Conservation (phyloP, 2,888 invertebrate species). For the Exocentrus adspersus region DNA sequence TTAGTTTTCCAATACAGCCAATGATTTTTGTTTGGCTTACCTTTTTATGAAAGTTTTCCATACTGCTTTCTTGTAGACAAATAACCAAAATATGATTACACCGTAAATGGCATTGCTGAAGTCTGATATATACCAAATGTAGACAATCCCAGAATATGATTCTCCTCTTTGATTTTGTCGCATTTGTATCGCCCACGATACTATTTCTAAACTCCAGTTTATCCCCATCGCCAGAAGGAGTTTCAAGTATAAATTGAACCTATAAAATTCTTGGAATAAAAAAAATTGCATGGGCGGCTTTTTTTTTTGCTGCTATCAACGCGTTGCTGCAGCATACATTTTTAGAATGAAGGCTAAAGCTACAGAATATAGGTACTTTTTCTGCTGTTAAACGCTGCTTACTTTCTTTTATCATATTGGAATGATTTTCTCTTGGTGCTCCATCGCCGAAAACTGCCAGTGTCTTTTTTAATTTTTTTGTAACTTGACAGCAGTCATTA, state of each 20-base stretch:
- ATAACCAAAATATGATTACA: conserved; percentile 75
- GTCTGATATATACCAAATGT: conserved; percentile 72
- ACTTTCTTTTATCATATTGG: conserved; percentile 1
- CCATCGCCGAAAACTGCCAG: not conserved
- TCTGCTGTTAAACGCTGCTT: not conserved
- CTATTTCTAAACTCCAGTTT: conserved; percentile 82
- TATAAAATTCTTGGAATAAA: no score
- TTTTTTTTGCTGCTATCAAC: no score
- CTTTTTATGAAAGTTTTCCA: conserved; percentile 70
- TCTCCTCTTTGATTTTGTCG: conserved; percentile 23
- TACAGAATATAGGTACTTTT: no score
- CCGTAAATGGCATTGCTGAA: conserved; percentile 76
- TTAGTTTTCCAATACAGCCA: no score
- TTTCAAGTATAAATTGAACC: conserved; percentile 82
- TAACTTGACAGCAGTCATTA: not conserved
- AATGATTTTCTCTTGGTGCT: not conserved
- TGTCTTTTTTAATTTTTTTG: not conserved
- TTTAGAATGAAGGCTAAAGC: no score
- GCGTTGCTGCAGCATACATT: no score
- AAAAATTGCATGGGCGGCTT: no score
- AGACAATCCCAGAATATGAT: conserved; percentile 52
- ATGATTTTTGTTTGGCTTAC: no score
- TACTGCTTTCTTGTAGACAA: conserved; percentile 77
- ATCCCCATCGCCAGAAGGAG: conserved; percentile 87
- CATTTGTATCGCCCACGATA: conserved; percentile 72